A percentile compares a stretch with the other conserved stretches of the same genome.
Conservation (phyloP, 2,113 vertebrate species). For the Oreamnos americanus region DNA sequence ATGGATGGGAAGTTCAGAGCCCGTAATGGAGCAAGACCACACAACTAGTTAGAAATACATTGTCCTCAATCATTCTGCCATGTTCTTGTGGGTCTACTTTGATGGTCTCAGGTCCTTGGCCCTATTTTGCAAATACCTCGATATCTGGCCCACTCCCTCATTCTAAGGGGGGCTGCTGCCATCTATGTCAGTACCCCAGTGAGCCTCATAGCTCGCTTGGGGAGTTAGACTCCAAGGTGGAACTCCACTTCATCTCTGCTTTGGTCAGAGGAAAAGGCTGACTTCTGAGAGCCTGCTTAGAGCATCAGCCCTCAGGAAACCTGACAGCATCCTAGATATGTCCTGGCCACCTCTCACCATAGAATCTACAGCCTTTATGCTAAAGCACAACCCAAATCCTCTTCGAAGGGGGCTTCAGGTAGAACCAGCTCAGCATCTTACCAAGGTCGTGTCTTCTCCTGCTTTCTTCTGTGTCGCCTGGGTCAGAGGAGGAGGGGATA, state of each 20-base stretch:
- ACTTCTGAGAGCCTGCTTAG: not conserved
- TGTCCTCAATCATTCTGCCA: not conserved
- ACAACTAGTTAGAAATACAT: not conserved
- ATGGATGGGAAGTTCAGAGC: not conserved
- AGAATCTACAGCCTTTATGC: not conserved
- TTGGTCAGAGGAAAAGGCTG: not conserved
- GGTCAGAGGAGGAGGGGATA: not conserved
- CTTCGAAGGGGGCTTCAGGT: not conserved
- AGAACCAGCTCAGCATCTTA: not conserved
- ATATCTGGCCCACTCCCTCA: not conserved
- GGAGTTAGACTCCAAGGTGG: not conserved
- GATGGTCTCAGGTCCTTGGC: not conserved
- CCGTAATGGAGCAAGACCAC: not conserved
- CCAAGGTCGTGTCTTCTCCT: not conserved
- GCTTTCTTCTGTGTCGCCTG: not conserved
- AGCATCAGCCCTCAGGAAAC: not conserved
- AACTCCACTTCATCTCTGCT: not conserved
- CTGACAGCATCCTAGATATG: not conserved
- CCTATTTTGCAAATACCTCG: not conserved
- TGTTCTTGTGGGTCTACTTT: not conserved
- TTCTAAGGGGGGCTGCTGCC: not conserved
- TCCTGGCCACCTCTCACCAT: not conserved
- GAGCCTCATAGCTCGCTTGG: not conserved
- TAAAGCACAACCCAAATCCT: not conserved
- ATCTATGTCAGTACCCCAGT: not conserved